Evolutionary conservation across 2,113 vertebrate genomes (phyloP).

Genomic region (Aptenodytes forsteri): DNA sequence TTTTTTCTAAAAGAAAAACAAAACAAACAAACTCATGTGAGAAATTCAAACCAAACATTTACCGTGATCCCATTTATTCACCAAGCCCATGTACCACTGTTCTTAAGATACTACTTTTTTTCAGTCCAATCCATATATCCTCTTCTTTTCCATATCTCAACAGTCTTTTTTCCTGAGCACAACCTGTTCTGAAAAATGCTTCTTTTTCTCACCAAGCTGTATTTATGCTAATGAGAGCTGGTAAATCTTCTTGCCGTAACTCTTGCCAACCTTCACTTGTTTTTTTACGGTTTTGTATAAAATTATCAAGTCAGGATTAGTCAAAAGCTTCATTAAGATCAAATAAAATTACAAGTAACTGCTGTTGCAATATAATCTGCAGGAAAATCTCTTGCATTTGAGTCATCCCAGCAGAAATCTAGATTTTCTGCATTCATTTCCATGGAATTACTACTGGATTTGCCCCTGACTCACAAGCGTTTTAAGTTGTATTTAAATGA

Average conservation of each 20-base stretch:
- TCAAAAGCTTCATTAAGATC: not conserved
- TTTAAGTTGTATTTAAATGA: not conserved
- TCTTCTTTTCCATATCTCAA: not conserved
- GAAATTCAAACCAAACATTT: not conserved
- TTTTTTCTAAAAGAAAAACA: not conserved
- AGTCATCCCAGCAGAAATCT: not conserved
- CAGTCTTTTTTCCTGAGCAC: not conserved
- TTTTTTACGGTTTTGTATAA: not conserved
- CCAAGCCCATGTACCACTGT: not conserved
- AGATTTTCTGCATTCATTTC: not conserved
- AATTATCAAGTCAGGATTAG: not conserved
- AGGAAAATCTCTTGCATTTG: not conserved
- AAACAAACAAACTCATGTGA: not conserved
- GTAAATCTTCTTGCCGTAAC: not conserved
- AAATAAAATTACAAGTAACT: not conserved
- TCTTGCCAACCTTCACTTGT: not conserved
- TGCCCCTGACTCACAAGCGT: not conserved
- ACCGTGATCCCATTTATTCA: not conserved
- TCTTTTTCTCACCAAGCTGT: not conserved
- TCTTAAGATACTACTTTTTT: not conserved
- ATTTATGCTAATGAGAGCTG: not conserved
- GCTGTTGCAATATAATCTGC: not conserved
- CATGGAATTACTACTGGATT: not conserved
- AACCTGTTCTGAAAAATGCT: not conserved
- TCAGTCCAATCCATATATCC: not conserved